Base-by-base conservation (phyloP, 2,888 invertebrate genomes). In the Idaea aversata region DNA sequence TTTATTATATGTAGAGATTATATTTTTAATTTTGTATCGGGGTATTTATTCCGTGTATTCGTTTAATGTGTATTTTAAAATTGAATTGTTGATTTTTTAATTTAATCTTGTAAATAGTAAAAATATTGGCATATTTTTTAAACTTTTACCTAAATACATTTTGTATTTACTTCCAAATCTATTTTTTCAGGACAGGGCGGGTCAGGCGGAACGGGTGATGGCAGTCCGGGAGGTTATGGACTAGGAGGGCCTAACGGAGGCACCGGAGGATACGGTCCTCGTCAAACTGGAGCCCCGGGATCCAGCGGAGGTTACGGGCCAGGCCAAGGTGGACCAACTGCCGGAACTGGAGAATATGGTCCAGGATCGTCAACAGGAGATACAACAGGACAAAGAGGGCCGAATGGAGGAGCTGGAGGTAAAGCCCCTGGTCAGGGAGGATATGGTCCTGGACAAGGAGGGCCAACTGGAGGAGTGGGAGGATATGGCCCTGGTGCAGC, bases 251-350 rank as follows among this genome's bases (percentile, higher is more conserved):
- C 25, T 1, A 61, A 59, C 3, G 68, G 67, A 4, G 60, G 15
- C 7, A 69, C 58, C 35, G 70, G 67, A 34, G 71, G 47, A n/a
- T 63, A 69, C 58, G 67, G 68, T 15, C 67, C 70, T 7, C 69
- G 72, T n/a, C 70, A 65, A 13, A 13, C 13, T 10, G 47, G 47
- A 10, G 13, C 47, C 7, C 7, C 63, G 3, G 66, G 69, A 15
- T n/a, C 13, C 4, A 64, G 15, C 10, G 36, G 61, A 5, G 63
- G 67, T 57, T 67, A 63, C 16, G 16, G 13, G 1, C 63, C 67
- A 36, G 63, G 62, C 1, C 65, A 63, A 63, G n/a, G 57, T n/a
- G 61, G 61, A 47, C 35, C 57, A 38, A 65, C 60, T 16, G 34
- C 63, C n/a, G 66, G 62, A 6, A 62, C 16, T 35, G 64, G 59